Conservation (phyloP, 1,140 invertebrate genomes). For the Lepidostoma basale region DNA sequence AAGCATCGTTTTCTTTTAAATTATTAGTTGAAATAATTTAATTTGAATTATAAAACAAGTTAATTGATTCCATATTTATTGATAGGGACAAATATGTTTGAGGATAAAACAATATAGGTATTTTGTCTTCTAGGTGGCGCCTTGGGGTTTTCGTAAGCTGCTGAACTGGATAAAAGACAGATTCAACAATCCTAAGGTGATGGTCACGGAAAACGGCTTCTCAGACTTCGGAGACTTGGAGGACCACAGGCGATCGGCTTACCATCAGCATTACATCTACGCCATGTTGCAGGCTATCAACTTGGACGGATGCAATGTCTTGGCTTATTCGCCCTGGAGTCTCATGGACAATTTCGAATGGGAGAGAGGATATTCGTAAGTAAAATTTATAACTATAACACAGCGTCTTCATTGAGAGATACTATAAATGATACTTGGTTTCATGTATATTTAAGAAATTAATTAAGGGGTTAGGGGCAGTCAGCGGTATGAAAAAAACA, state of each 20-base stretch:
- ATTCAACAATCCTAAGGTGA: slow-evolving; percentile 63
- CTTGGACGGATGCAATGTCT: slow-evolving; percentile 64
- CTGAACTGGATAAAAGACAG: slow-evolving; percentile 64
- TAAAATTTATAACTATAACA: slow-evolving; percentile 37
- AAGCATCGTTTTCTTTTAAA: too few species aligned
- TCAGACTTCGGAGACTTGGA: slow-evolving; percentile 60
- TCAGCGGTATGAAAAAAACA: too few species aligned
- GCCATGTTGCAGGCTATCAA: slow-evolving; percentile 66
- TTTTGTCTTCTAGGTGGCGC: slow-evolving; percentile 36
- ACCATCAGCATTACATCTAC: slow-evolving; percentile 63
- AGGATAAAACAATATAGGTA: too few species aligned
- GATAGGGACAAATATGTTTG: too few species aligned
- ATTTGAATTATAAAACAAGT: too few species aligned
- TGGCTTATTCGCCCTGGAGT: slow-evolving; percentile 70
- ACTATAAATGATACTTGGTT: too few species aligned
- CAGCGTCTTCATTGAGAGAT: neutral
- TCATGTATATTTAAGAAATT: too few species aligned
- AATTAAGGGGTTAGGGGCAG: too few species aligned
- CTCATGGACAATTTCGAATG: slow-evolving; percentile 78
- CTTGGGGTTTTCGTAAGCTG: slow-evolving; percentile 43
- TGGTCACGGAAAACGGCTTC: slow-evolving; percentile 71
- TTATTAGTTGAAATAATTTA: too few species aligned
- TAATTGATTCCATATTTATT: too few species aligned
- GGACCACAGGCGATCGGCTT: slow-evolving; percentile 57
- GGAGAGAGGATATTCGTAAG: slow-evolving; percentile 63